Evolutionary conservation across 2,797 vertebrate species (phyloP).

Genomic region (Emys orbicularis): DNA sequence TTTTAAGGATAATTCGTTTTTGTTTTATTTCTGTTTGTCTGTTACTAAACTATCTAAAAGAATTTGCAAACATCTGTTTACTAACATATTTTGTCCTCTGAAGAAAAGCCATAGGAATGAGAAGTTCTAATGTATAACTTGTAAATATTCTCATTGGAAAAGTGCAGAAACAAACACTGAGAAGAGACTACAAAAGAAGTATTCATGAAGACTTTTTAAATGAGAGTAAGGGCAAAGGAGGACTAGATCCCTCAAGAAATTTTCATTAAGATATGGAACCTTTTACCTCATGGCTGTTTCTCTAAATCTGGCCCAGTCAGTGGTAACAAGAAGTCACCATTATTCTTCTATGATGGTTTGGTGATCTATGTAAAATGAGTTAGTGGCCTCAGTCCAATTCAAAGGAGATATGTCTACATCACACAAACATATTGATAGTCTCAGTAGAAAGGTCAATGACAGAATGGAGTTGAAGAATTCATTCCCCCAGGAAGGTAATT

Average conservation of each 20-base stretch:
- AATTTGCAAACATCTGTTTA: not conserved
- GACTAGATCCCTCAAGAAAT: not conserved
- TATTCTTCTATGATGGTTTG: not conserved
- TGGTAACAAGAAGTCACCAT: not conserved
- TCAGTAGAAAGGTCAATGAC: not conserved
- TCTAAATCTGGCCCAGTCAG: not conserved
- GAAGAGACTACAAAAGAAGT: not conserved
- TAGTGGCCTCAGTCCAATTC: not conserved
- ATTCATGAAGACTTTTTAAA: not conserved
- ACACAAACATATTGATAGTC: not conserved
- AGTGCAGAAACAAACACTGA: not conserved
- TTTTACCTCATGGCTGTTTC: not conserved
- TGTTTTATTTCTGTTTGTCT: not conserved
- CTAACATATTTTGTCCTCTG: not conserved
- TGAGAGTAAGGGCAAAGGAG: not conserved
- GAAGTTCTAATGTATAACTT: not conserved
- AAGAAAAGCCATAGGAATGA: not conserved
- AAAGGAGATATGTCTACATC: not conserved
- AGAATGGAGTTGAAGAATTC: not conserved
- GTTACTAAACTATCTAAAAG: not conserved
- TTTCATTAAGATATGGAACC: not conserved
- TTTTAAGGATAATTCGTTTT: not conserved
- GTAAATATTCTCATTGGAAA: not conserved
- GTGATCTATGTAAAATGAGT: not conserved
- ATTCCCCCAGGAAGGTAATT: not conserved